Conservation (phyloP, 2,113 vertebrate species). For the Oryzias melastigma region DNA sequence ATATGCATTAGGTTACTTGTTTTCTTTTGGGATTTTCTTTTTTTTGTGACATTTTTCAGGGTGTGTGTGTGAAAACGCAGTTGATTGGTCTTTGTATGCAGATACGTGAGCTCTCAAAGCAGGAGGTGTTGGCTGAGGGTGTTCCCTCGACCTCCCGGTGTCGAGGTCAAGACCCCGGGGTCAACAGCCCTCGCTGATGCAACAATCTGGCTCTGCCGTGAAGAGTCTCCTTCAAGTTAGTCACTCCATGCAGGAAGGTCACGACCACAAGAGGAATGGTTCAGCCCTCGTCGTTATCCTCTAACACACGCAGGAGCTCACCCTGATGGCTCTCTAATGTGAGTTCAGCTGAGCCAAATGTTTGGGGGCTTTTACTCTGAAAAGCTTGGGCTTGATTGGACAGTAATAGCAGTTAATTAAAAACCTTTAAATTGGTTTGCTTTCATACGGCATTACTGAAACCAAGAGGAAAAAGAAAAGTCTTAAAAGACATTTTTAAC, state of each 20-base stretch:
- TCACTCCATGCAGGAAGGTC: constrained; percentile 50
- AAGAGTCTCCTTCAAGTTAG: constrained; percentile 38
- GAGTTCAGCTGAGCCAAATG: no score
- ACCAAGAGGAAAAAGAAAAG: no score
- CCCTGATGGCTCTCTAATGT: no score
- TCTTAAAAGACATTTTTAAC: no score
- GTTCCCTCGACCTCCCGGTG: constrained; percentile 34
- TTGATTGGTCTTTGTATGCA: constrained; percentile 28
- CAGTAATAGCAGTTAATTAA: no score
- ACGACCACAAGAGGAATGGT: constrained; percentile 60
- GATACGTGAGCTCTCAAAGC: constrained; percentile 20
- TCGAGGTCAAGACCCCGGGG: constrained; percentile 28
- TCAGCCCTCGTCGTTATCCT: constrained; percentile 65
- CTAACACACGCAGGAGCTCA: no score
- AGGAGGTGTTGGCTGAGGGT: constrained; percentile 34
- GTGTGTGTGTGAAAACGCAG: constrained; percentile 11
- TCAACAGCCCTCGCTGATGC: constrained; percentile 55
- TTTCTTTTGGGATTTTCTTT: constrained; percentile 3
- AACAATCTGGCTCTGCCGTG: constrained; percentile 24
- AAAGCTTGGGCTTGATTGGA: no score
- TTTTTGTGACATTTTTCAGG: neutral
- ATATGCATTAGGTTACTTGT: constrained; percentile 42
- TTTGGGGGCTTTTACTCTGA: no score
- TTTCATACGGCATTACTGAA: no score
- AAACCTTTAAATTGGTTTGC: no score